phyloP scores from a whole-genome alignment of 2,888 invertebrate genomes.

The Phytoseiulus persimilis region DNA sequence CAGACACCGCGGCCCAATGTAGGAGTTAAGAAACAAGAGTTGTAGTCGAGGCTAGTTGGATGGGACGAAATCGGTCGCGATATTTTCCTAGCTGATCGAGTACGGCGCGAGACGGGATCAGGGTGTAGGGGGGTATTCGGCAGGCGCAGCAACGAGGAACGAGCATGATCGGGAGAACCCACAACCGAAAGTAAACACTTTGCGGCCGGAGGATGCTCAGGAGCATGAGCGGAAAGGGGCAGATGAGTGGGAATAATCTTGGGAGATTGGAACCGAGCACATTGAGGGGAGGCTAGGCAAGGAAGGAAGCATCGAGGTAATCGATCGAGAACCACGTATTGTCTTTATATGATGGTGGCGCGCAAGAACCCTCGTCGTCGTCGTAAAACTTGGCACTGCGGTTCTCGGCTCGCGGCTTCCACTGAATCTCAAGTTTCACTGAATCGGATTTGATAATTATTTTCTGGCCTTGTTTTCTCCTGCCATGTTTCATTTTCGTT shows the following conservation, averaged over 20 bases:
- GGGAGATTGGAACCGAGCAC: background rate
- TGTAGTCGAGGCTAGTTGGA: background rate
- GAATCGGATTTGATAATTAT: too few relatives aligned
- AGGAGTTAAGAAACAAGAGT: background rate
- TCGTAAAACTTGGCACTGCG: background rate
- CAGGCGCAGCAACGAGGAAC: background rate
- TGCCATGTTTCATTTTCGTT: background rate
- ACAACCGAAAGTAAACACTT: background rate
- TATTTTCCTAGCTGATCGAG: background rate
- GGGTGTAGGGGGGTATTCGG: background rate
- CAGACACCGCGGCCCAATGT: background rate
- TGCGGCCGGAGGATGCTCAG: background rate
- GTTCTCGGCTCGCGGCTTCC: background rate
- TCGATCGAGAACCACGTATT: background rate
- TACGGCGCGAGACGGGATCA: background rate
- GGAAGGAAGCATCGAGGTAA: background rate
- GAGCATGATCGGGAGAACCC: background rate
- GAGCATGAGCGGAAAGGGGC: background rate
- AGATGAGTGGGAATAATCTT: background rate
- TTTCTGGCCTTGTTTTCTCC: too few relatives aligned
- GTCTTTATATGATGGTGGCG: background rate
- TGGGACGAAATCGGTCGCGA: background rate
- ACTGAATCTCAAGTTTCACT: background rate
- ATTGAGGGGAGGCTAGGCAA: background rate
- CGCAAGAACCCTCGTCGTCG: background rate